Evolutionary conservation across 64 coral and sea anemone genomes (phyloP), one percentile per base, ranked within the genome.

Genomic region (Acropora tenuis): DNA sequence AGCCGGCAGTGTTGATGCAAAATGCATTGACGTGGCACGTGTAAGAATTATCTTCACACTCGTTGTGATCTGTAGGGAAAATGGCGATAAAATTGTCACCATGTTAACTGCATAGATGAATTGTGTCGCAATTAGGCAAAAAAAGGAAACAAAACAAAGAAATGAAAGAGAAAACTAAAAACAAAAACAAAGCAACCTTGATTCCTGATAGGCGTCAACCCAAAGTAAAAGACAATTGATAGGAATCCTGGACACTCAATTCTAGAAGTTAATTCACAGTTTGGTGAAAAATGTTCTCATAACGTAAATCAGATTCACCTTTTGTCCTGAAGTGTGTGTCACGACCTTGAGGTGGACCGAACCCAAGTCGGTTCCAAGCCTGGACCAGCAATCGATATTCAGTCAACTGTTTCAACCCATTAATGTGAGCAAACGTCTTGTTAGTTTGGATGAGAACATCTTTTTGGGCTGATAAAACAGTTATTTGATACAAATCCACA

Each of bases 11-110:
- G 30, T 87, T 79, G 47, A 41, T 78, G 47, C 92, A 94, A 18
- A 45, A 47, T 0, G 92, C 92, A 4, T 74, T 83, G n/a, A 6
- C 76, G 87, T 94, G 87, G 76, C 92, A 94, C 53, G 18, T 72
- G 44, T 85, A 65, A 72, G 82, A 71, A 49, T 71, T 12, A 10
- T 85, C 61, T 49, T 44, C 61, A 47, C 82, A 85, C 44, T 85
- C 82, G 53, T 76, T 13, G 47, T 84, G 71, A 71, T 78, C 73
- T 76, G 40, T 43, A 13, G 13, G 3, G 10, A 63, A 63, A 12
- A 63, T 11, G 55, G 8, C 1, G 1, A 55, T 7, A 55, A 55
- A 10, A 7, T 55, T 55, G 52, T 55, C 10, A 5, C 52, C 52
- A 30, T 30, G 0, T 30, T 30, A 30, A 30, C 0, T 30, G 30